Base-by-base conservation (phyloP, 2,113 vertebrate species). In the Brachyhypopomus occidentalis region DNA sequence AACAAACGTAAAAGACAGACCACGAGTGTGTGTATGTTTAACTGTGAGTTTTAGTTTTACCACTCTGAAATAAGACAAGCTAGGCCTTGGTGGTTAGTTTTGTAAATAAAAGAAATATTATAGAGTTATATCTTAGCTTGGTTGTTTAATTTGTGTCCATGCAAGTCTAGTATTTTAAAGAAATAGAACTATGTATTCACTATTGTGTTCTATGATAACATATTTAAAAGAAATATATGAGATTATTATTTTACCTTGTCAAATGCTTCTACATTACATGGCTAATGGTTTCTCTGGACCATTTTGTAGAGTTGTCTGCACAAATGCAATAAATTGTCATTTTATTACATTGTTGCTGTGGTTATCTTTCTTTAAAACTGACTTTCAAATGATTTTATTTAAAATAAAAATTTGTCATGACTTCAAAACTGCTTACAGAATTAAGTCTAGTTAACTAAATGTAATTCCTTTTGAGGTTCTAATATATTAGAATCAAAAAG, bases 271-370 rank as follows among this genome's bases (percentile, higher is more conserved):
- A 89, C 91, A 91, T 83, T 94, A 91, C 87, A 87, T 84, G 89
- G 94, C 92, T 92, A 92, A 85, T 93, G 93, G 94, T 95, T 95
- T 92, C 90, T 91, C 91, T 93, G 93, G 95, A 92, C 91, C 88
- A 94, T 94, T 95, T 96, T 95, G 92, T 95, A 95, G 93, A 95
- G 88, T 93, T 88, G 91, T 95, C 93, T 91, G 93, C 94, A 95
- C 94, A 94, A 96, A 96, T 95, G 95, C 95, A 96, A 96, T 96
- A 96, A 96, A 89, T 81, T 85, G 93, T 90, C 90, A 94, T 95
- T 96, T 96, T 96, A 96, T 93, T 95, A 95, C 93, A 95, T 91
- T 20, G 52, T 80, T 63, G 60, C 36, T 83, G 76, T 73, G 55
- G 25, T 38, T 63, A 69, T 84, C 82, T 72, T 70, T 75, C 36